Evolutionary conservation across 2,888 invertebrate species (phyloP), one percentile per base, ranked within the genome.

Genomic region (Phortica magna): DNA sequence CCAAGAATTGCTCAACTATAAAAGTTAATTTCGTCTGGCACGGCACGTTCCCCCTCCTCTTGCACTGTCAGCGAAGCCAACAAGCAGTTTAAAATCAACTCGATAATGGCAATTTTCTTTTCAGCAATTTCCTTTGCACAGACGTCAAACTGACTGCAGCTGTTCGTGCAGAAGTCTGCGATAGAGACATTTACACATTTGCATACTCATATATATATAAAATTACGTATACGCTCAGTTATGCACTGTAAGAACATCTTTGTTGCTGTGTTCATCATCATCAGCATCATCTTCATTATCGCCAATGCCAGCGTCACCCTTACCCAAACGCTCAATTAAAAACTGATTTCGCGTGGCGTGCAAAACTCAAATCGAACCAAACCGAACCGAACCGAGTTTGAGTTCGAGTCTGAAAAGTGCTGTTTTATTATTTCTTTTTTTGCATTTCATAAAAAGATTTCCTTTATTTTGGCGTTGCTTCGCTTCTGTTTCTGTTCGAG

Each of bases 121-220:
- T 48, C 31, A 55, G 55, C 43, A 71, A 71, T 71, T 71, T 71
- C 48, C 48, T 9, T 14, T 12, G 48, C 48, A 48, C 48, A 48
- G 48, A 48, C 9, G 14, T 12, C 14, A 14, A 14, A 48, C 48
- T 48, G 10, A 48, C 48, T 48, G 48, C 48, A 48, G 48, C 48
- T 53, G 39, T 31, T 53, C 55, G 70, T 71, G 70, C 70, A 71
- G 70, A 71, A 71, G 53, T 14, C 22, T 4, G 12, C 53, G 70
- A 71, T 71, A 71, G 53, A 71, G 55, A 67, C 42, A 67, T 67
- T 42, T 48, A 48, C 48, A 48, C 48, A 48, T 48, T 48, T 48
- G 14, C 48, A 39, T 67, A 55, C 22, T 43, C 42, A 48, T 14
- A 48, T 14, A 48, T 14, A 19, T 17, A 67, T 7, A 67, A 65